Percentiles rank a stretch among this genome's conserved stretches.
Conservation (phyloP, 2,113 vertebrate genomes). For the Megatriorchis doriae region DNA sequence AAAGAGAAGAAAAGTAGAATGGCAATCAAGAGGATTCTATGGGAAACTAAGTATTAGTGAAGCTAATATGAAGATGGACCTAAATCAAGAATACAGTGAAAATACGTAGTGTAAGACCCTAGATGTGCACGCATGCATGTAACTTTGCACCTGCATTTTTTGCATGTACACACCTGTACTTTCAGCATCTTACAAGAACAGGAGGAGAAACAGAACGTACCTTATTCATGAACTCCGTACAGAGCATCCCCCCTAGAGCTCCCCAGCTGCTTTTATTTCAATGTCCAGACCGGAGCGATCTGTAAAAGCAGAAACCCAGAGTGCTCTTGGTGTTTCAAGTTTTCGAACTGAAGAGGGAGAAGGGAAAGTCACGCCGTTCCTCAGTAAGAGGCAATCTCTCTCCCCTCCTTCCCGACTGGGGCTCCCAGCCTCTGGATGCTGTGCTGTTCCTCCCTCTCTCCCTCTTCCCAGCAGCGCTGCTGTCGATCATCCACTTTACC, state of each 20-base stretch:
- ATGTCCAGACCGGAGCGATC: not conserved
- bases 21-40: not conserved
- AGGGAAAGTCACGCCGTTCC: not conserved
- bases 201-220: slow-evolving; percentile 5
- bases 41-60: not conserved
- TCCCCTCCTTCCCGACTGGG: not conserved
- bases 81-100: not conserved
- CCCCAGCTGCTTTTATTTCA: not conserved
- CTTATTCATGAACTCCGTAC: not conserved
- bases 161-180: not conserved
- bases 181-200: not conserved
- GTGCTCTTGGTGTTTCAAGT: not conserved
- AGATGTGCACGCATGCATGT: not conserved
- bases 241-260: not conserved
- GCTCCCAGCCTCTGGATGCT: not conserved
- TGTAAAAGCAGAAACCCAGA: not conserved
- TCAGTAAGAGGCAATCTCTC: not conserved
- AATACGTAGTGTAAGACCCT: not conserved
- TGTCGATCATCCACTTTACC: not conserved
- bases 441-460: not conserved
- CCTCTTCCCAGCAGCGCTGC: not conserved
- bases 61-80: not conserved
- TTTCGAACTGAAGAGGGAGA: not conserved
- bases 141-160: not conserved
- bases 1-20: not conserved